Evolutionary conservation across 2,888 invertebrate genomes (phyloP), one percentile per base, ranked within the genome.

Genomic region (Nomada ferruginata): DNA sequence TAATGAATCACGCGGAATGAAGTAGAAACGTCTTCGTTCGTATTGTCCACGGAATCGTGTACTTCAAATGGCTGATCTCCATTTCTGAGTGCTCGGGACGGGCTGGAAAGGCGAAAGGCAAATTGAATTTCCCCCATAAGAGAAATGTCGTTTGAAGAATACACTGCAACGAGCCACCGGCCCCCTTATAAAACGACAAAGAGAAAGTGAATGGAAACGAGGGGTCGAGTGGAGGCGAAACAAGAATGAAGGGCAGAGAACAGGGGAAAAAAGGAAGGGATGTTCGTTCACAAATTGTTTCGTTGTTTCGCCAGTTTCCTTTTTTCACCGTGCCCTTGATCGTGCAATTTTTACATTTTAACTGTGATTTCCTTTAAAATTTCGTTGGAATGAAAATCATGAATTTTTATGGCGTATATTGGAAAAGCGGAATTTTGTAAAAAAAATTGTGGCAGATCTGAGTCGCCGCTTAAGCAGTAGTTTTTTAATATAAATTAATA

Each of bases 81-180:
- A 50, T 71, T 65, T 76, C 70, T 29, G 26, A 15, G 9, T 10
- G 29, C 55, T 63, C 47, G 73, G 13, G 63, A 26, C 44, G 36
- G 13, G 36, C 57, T 20, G 76, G 77, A 77, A 77, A 79, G 73
- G 57, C 75, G 81, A 72, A 68, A 84, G 82, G 74, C 79, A 86
- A 87, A 87, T 87, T 87, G 76, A 87, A 83, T 87, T 87, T 77
- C 76, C 9, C 36, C 66, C 71, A 64, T 76, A 87, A 78, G 76
- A 77, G 77, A 61, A n/a, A 61, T 59, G 76, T 78, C 86, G 71
- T 83, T 86, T 79, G 60, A 79, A 78, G 77, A 77, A 76, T 47
- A 55, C 64, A 74, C 78, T 66, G 70, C 61, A 23, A 73, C 55
- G 70, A 65, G 59, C 68, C 75, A 57, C 23, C 10, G 65, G 64